Base-by-base conservation (phyloP, 1,140 invertebrate genomes). In the Diachasmimorpha longicaudata region DNA sequence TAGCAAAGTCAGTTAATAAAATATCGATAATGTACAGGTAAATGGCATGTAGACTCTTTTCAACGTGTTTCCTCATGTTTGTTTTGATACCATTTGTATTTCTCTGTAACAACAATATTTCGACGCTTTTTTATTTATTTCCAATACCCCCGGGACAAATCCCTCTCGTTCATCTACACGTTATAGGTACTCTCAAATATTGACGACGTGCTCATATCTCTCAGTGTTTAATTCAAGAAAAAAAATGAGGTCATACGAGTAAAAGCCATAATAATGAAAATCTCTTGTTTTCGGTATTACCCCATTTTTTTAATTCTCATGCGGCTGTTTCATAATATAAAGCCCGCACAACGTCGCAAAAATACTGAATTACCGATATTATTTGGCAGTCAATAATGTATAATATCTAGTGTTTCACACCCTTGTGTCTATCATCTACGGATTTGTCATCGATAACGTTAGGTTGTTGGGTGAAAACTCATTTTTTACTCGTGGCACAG, bases 1-100 rank as follows among this genome's bases (percentile, higher is more conserved):
- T 80, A 80, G 77, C 78, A 83, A 83, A 80, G 76, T 85, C 78
- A 82, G 79, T 83, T 85, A 85, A 83, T 84, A 84, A 85, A 85
- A 85, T 85, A 85, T 82, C 77, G 77, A 83, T 81, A 80, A 79
- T 83, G 55, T 82, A 83, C 79, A 84, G 80, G 21, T 63, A 23
- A 63, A 63, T 63, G 4, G 58, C 58, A 63, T 31, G 6, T 63
- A 63, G 19, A 25, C 58, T 63, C 23, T 55, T 63, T 25, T 63
- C 23, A 25, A 25, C 58, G 19, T 55, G 4, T 42, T 25, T 25
- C 58, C 21, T 63, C 58, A 63, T 1, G 19, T 63, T 6, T 63
- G 79, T 80, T 79, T 31, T 84, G 70, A 76, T 82, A 82, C 82
- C 82, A 75, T 48, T 37, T 74, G 52, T 68, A 68, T 74, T 68